Evolutionary conservation across 2,888 invertebrate genomes (phyloP).

Genomic region (Drosophila mayaguana): DNA sequence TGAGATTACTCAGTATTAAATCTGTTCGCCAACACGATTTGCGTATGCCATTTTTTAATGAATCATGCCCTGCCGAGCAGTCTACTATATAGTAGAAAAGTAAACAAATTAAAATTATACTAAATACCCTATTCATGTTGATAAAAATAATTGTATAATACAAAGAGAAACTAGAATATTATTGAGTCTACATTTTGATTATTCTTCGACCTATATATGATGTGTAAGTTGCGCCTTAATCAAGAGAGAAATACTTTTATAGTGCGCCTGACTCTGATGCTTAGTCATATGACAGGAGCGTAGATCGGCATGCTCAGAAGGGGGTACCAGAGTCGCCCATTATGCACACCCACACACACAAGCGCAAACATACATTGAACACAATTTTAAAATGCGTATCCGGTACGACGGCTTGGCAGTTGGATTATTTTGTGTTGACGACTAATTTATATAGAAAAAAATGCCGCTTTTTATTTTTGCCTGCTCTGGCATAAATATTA

Average conservation of each 20-base stretch:
- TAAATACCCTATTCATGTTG: not conserved
- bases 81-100: slow-evolving; percentile 3
- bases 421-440: slow-evolving; percentile 58
- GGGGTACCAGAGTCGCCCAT: slow-evolving; percentile 32
- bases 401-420: slow-evolving; percentile 65
- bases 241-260: not conserved
- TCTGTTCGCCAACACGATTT: slow-evolving; percentile 27
- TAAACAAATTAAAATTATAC: not conserved
- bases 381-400: slow-evolving; percentile 72
- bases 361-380: slow-evolving; percentile 40
- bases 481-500: slow-evolving; percentile 54
- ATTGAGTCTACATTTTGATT: not conserved
- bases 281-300: slow-evolving; percentile 47
- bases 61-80: slow-evolving; percentile 36
- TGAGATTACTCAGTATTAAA: slow-evolving; percentile 24
- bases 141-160: not conserved
- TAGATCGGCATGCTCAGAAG: slow-evolving; percentile 22
- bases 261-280: slow-evolving; percentile 9
- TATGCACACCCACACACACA: slow-evolving; percentile 27
- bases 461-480: slow-evolving; percentile 39
- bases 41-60: slow-evolving; percentile 22
- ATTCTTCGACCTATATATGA: not conserved
- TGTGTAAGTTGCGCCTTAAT: not conserved
- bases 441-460: slow-evolving; percentile 58
- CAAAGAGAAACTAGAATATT: not conserved